Conservation (phyloP, 2,888 invertebrate genomes). For the Ichneumoninae sp. region DNA sequence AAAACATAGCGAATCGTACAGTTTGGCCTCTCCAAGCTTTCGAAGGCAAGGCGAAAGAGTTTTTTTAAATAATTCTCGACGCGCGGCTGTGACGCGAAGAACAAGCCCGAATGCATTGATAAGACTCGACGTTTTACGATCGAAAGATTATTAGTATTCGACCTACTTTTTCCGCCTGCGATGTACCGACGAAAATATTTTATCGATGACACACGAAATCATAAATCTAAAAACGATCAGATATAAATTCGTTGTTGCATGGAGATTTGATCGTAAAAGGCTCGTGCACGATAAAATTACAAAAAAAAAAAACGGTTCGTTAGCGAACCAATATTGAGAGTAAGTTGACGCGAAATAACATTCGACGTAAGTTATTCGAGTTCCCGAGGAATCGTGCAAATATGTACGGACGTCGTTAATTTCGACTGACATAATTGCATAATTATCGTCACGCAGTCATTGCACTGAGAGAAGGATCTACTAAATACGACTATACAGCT, state of each 20-base stretch:
- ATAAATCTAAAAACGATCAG: not conserved
- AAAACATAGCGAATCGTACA: no score
- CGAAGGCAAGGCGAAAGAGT: not conserved
- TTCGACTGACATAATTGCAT: no score
- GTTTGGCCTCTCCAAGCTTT: no score
- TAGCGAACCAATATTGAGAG: not conserved
- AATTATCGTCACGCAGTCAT: not conserved
- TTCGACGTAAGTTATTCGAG: not conserved
- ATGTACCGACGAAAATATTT: not conserved
- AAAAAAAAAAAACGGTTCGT: not conserved
- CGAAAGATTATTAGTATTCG: not conserved
- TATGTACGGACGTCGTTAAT: not conserved
- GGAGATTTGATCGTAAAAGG: not conserved
- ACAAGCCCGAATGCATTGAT: not conserved
- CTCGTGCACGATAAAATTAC: not conserved
- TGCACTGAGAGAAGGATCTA: not conserved
- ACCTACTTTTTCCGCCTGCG: not conserved
- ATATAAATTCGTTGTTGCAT: constrained; percentile 3
- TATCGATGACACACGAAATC: constrained; percentile 4
- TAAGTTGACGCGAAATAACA: not conserved
- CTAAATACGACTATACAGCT: no score
- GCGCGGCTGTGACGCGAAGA: not conserved
- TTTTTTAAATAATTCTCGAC: not conserved
- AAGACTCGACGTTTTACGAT: not conserved
- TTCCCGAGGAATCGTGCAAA: not conserved